Evolutionary conservation across 2,888 invertebrate species (phyloP).

Genomic region (Drosophila prostipennis): DNA sequence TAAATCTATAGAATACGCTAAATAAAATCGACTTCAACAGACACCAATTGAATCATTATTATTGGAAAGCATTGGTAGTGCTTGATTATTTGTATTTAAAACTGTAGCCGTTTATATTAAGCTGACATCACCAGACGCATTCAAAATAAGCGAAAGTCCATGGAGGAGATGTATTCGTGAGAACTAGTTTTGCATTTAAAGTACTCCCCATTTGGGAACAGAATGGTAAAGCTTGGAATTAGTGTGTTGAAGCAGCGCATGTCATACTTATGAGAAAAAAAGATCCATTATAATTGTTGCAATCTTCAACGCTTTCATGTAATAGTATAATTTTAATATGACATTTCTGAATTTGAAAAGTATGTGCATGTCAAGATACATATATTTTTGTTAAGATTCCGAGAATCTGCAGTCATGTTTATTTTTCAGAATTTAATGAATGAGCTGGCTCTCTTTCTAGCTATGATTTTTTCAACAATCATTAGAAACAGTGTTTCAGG

Average conservation of each 20-base stretch:
- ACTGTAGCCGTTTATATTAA: background rate
- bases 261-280: background rate
- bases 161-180: background rate
- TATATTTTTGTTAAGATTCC: no score
- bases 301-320: background rate
- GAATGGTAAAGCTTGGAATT: background rate
- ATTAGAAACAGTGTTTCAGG: no score
- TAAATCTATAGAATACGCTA: constrained; percentile 45
- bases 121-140: constrained; percentile 1
- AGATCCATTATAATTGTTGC: background rate
- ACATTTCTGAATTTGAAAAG: no score
- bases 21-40: constrained; percentile 65
- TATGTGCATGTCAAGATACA: no score
- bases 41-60: constrained; percentile 8
- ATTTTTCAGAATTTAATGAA: background rate
- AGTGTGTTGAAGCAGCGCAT: background rate
- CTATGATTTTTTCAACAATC: background rate
- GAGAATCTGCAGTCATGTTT: background rate
- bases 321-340: background rate
- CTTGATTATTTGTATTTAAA: background rate
- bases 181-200: constrained; percentile 5
- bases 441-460: background rate
- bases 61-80: constrained; percentile 2
- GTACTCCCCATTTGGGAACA: background rate
- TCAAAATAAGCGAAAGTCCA: background rate